A percentile compares a stretch with the other conserved stretches of the same genome.
Conservation (phyloP, 92 coral and sea anemone species). For the Palythoa caribaeorum region DNA sequence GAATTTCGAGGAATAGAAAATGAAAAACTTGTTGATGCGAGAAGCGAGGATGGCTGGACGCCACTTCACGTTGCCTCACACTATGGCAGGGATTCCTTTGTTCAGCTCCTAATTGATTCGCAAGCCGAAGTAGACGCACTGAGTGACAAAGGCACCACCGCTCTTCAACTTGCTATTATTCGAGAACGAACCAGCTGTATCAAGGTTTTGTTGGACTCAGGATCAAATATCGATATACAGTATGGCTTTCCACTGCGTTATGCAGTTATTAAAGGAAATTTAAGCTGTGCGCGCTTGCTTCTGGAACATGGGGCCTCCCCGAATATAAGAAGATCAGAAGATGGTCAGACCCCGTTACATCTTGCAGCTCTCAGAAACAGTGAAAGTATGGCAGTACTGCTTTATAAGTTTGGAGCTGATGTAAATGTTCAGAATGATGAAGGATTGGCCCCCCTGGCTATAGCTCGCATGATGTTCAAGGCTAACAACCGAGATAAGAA, state of each 20-base stretch:
- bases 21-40: constrained; percentile 82
- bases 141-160: constrained; percentile 94
- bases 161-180: constrained; percentile 92
- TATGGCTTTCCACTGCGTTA: constrained; percentile 89
- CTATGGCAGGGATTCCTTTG: constrained; percentile 90
- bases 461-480: constrained; percentile 84
- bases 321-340: constrained; percentile 81
- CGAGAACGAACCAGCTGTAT: constrained; percentile 88
- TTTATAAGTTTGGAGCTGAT: constrained; percentile 91
- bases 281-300: constrained; percentile 79
- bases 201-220: constrained; percentile 78
- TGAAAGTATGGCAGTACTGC: constrained; percentile 77
- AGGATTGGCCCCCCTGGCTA: constrained; percentile 85
- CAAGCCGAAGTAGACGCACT: constrained; percentile 84
- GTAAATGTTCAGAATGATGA: constrained; percentile 83
- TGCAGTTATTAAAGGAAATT: constrained; percentile 88
- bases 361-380: constrained; percentile 85
- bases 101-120: constrained; percentile 76
- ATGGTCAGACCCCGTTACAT: constrained; percentile 89
- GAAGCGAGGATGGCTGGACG: constrained; percentile 98
- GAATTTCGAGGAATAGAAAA: constrained; percentile 81
- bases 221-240: constrained; percentile 88
- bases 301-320: constrained; percentile 84
- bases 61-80: constrained; percentile 92
- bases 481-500: constrained; percentile 71